phyloP scores from a whole-genome alignment of 2,888 invertebrate species.

The Himalopsyche anomala region DNA sequence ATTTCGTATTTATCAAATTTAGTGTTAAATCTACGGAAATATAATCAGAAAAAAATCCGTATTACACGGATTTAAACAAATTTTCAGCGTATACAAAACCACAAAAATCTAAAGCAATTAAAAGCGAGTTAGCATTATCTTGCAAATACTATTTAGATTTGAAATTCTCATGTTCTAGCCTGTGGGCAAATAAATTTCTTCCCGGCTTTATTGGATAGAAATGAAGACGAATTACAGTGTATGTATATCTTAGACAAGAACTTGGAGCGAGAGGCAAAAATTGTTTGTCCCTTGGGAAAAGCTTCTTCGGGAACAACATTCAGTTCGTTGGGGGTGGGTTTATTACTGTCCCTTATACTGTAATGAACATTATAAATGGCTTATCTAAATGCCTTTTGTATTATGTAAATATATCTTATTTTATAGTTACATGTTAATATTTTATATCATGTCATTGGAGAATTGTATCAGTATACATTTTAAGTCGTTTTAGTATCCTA shows the following conservation, averaged over 20 bases:
- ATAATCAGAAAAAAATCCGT: too few species aligned
- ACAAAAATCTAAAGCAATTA: not conserved
- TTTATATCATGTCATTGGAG: too few species aligned
- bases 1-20: too few species aligned
- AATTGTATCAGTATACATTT: too few species aligned
- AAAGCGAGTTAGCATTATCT: not conserved
- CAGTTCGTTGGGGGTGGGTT: not conserved
- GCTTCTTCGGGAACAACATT: not conserved
- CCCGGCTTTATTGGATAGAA: not conserved
- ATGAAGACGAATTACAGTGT: not conserved
- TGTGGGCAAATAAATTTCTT: not conserved
- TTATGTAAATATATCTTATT: too few species aligned
- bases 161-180: not conserved
- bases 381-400: too few species aligned
- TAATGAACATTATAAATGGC: too few species aligned
- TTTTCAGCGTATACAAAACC: not conserved
- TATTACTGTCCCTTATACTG: not conserved
- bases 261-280: not conserved
- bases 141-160: not conserved
- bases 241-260: not conserved
- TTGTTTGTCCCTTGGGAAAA: not conserved
- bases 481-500: too few species aligned
- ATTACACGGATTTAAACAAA: too few species aligned
- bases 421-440: too few species aligned
- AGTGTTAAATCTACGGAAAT: too few species aligned